A percentile compares a stretch with the other conserved stretches of the same genome.
These are phyloP conservation scores for Reticulitermes speratus DNA, from an alignment of 1,140 invertebrate species.

Conservation along the genomic window DNA sequence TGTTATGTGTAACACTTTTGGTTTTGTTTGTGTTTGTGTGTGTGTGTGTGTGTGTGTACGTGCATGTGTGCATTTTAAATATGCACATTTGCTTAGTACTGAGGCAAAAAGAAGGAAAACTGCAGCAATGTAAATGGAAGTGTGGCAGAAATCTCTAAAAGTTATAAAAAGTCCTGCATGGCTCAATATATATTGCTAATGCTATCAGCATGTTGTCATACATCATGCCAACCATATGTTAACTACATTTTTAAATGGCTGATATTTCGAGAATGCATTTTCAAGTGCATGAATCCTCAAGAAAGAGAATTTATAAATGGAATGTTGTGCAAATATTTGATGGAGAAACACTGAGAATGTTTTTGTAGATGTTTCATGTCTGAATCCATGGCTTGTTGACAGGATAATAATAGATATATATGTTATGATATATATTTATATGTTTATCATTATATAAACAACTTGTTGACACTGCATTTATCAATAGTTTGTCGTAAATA, in stretches of 20 bases:
- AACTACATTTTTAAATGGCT: neutral
- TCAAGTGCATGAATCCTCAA: neutral
- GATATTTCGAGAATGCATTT: neutral
- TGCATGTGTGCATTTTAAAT: neutral
- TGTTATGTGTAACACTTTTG: neutral
- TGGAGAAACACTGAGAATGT: neutral
- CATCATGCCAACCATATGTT: neutral
- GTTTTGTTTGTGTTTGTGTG: neutral
- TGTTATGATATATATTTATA: constrained; percentile 18
- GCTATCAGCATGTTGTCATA: neutral
- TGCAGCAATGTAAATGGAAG: neutral
- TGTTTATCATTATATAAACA: neutral
- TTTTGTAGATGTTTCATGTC: constrained; percentile 5
- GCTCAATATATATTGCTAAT: neutral
- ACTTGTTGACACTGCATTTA: constrained; percentile 2
- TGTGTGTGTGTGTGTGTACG: neutral
- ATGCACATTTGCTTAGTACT: neutral
- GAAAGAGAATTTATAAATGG: neutral
- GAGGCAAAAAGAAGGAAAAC: neutral
- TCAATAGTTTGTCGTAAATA: constrained; percentile 3
- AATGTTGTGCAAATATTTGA: constrained; percentile 4
- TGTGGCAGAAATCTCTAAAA: neutral
- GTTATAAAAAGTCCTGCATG: neutral
- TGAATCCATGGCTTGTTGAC: neutral
- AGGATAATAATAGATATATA: neutral